These are phyloP conservation scores for Galleria mellonella DNA, from an alignment of 1,140 invertebrate species.

Conservation along the genomic window DNA sequence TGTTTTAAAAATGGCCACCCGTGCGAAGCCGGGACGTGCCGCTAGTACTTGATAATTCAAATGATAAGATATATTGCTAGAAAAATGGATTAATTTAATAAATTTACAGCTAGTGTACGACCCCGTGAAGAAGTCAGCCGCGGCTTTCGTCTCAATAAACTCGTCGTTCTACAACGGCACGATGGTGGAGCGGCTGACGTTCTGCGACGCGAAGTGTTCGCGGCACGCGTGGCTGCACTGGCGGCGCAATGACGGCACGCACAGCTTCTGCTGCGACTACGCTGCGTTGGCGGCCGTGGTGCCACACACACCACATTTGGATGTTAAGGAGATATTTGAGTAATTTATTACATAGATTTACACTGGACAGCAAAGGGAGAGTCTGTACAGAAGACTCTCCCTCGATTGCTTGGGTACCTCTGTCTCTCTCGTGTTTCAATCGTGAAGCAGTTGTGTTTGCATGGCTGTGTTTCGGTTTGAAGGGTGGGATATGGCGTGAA, in stretches of 20 bases:
- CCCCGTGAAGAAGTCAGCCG: conserved; percentile 17
- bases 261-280: conserved; percentile 55
- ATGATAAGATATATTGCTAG: no score
- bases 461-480: no score
- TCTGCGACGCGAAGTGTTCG: conserved; percentile 41
- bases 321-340: conserved; percentile 36
- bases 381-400: no score
- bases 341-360: no score
- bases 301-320: conserved; percentile 26
- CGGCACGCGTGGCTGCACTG: conserved; percentile 41
- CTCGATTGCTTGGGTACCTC: no score
- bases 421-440: no score
- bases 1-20: no score
- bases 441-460: no score
- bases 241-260: conserved; percentile 44
- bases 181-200: conserved; percentile 19
- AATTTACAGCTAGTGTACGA: conserved; percentile 48
- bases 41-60: no score
- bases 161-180: conserved; percentile 42
- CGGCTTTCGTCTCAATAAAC: conserved; percentile 48
- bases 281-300: conserved; percentile 24
- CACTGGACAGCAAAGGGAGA: no score
- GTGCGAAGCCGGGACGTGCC: no score
- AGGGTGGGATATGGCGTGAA: no score
- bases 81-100: conserved; percentile 6